These are phyloP conservation scores for Bhutanitis thaidina DNA, from an alignment of 2,888 invertebrate genomes.

Conservation along the genomic window DNA sequence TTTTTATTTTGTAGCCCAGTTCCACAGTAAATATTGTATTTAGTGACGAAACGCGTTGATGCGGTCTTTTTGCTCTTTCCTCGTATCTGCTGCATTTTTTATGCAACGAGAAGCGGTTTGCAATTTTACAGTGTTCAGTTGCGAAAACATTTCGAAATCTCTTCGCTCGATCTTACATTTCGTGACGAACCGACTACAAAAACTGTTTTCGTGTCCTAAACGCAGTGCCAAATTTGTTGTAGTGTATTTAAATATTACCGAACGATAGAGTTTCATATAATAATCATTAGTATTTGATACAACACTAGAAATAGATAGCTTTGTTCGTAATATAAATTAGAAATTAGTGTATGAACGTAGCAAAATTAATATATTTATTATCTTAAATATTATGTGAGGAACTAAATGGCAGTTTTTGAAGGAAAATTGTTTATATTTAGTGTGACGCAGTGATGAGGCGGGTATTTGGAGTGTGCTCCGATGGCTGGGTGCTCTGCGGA, in stretches of 20 bases:
- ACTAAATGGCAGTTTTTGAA: slow-evolving; percentile 47
- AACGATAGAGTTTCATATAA: not conserved
- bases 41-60: slow-evolving; percentile 54
- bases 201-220: slow-evolving; percentile 37
- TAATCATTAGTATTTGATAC: not conserved
- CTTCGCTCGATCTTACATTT: slow-evolving; percentile 27
- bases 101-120: slow-evolving; percentile 38
- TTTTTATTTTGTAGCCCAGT: slow-evolving; percentile 70
- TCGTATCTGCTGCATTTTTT: slow-evolving; percentile 30
- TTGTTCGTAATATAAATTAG: not conserved
- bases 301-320: not conserved
- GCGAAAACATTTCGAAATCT: slow-evolving; percentile 44
- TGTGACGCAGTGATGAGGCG: slow-evolving; percentile 62
- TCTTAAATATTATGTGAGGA: slow-evolving; percentile 10
- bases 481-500: slow-evolving; percentile 74
- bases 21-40: slow-evolving; percentile 70
- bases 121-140: slow-evolving; percentile 29
- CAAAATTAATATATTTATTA: not conserved
- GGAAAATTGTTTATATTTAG: slow-evolving; percentile 39
- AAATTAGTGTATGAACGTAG: not conserved
- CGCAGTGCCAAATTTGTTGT: slow-evolving; percentile 43
- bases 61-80: slow-evolving; percentile 37
- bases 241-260: slow-evolving; percentile 1
- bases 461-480: slow-evolving; percentile 77
- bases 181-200: slow-evolving; percentile 43